phyloP scores from a whole-genome alignment of 2,888 invertebrate species.

The Luperina testacea region DNA sequence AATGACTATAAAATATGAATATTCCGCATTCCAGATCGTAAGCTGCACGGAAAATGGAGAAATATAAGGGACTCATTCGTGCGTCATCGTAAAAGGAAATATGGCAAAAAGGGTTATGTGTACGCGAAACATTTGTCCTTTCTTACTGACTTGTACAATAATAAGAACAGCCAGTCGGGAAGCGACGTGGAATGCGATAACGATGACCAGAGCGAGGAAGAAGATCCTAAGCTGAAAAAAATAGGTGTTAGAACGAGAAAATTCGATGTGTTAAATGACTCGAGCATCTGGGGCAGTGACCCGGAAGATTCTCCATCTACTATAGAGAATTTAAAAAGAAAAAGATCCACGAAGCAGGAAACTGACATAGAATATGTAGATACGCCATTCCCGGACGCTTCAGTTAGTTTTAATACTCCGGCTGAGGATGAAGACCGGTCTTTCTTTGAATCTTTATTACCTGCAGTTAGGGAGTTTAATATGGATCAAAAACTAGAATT shows the following conservation, averaged over 20 bases:
- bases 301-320: constrained; percentile 69
- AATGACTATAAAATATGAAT: constrained; percentile 43
- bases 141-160: constrained; percentile 75
- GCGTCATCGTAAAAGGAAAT: constrained; percentile 74
- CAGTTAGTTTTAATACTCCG: constrained; percentile 61
- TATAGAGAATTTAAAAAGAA: constrained; percentile 73
- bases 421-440: constrained; percentile 81
- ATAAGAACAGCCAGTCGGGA: constrained; percentile 69
- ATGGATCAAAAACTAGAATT: constrained; percentile 84
- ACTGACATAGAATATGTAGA: constrained; percentile 78
- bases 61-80: constrained; percentile 85
- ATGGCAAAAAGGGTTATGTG: constrained; percentile 75
- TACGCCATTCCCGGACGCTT: constrained; percentile 71
- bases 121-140: constrained; percentile 81
- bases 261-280: constrained; percentile 66
- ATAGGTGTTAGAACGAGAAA: constrained; percentile 63
- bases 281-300: constrained; percentile 70
- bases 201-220: constrained; percentile 72
- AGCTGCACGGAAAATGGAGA: constrained; percentile 84
- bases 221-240: constrained; percentile 69
- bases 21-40: constrained; percentile 77
- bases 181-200: constrained; percentile 72
- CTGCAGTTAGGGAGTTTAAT: constrained; percentile 80
- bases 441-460: constrained; percentile 83
- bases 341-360: constrained; percentile 63